Evolutionary conservation across 1,140 invertebrate genomes (phyloP), one percentile per base, ranked within the genome.

Genomic region (Drosophila funebris): DNA sequence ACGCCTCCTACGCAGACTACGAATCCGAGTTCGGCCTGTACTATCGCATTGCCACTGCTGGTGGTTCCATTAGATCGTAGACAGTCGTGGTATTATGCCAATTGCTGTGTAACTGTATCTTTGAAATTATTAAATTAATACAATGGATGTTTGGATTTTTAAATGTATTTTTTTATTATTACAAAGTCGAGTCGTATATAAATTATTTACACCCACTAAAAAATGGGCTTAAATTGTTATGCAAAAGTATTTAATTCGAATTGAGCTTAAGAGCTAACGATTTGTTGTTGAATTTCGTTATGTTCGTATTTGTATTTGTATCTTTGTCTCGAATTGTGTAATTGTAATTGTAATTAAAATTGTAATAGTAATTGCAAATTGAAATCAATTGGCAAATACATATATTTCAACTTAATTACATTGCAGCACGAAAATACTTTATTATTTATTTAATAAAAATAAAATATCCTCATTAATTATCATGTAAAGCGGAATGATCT

Each of bases 401-500:
- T 9, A 44, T 44, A 36, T 53, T 60, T 39, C 36, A 58, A 44
- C 24, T 57, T 67, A 67, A 58, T 61, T 67, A 68, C 62, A 61
- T 53, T 50, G 48, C 64, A 57, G 52, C 62, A 69, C 62, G 80
- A 83, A 83, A 85, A 76, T 76, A 84, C 80, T 80, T 85, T 85
- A 84, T 79, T 73, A 53, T 80, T 83, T 84, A 84, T 84, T 84
- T 73, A 84, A 84, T 84, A 84, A 84, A 83, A 68, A 85, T 84
- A 84, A 84, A 84, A 84, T 84, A 85, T 80, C 61, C 33, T 44
- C 63, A 44, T 52, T 46, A 41, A 39, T 44, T 20, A 41, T 52
- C 36, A 63, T 56, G 56, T 56, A 50, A 68, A 67, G 41, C 52
- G 66, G 66, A 68, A 63, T 71, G 67, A 41, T 50, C 27, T 68